A percentile compares a stretch with the other conserved stretches of the same genome.
These are phyloP conservation scores for Channallabes apus DNA, from an alignment of 2,797 vertebrate species.

Conservation along the genomic window DNA sequence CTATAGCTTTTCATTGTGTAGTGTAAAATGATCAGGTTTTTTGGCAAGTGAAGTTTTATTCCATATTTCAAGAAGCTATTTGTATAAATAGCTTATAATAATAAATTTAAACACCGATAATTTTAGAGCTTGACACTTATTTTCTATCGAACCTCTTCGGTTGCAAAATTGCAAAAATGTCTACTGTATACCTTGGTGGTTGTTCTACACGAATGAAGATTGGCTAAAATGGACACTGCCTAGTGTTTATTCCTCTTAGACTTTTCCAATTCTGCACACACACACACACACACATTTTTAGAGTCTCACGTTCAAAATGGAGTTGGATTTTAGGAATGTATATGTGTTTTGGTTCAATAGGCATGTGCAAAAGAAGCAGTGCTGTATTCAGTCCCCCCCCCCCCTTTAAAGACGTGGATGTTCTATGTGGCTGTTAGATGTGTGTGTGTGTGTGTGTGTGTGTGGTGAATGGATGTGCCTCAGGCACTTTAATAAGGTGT, in stretches of 20 bases:
- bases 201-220: background rate
- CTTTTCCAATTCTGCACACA: background rate
- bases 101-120: no score
- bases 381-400: background rate
- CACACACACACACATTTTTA: background rate
- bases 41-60: background rate
- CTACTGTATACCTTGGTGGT: background rate
- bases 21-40: background rate
- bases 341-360: conserved; percentile 9
- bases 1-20: background rate
- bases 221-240: background rate
- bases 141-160: background rate
- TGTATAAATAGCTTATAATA: background rate
- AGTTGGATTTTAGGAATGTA: background rate
- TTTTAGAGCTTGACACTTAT: background rate
- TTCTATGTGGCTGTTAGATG: conserved; percentile 7
- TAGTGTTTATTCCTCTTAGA: background rate
- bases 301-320: background rate
- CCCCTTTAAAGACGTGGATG: conserved; percentile 5
- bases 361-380: background rate
- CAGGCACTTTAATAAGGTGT: conserved; percentile 46
- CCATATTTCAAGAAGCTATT: background rate
- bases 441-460: background rate
- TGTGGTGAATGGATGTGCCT: conserved; percentile 31
- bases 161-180: background rate